A percentile compares a stretch with the other conserved stretches of the same genome.
These are phyloP conservation scores for Ammodytes dubius DNA, from an alignment of 2,113 vertebrate species.

Conservation along the genomic window DNA sequence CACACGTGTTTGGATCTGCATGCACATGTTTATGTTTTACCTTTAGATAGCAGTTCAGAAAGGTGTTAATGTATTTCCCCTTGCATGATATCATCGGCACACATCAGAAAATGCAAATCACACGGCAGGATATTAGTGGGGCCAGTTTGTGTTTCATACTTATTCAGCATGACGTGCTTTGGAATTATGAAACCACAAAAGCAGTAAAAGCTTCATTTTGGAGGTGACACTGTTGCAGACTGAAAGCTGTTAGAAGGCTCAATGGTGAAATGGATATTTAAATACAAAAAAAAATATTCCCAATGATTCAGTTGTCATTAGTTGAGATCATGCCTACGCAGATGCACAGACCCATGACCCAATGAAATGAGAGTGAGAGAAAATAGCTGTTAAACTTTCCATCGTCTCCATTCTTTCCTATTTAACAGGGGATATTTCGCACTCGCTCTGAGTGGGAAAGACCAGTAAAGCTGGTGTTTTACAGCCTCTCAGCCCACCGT, in stretches of 20 bases:
- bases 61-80: constrained; percentile 64
- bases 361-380: constrained; percentile 71
- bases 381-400: constrained; percentile 76
- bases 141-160: constrained; percentile 53
- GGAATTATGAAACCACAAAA: constrained; percentile 69
- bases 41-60: constrained; percentile 41
- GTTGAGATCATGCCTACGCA: constrained; percentile 52
- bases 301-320: constrained; percentile 71
- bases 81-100: constrained; percentile 31
- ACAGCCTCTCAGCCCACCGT: constrained; percentile 53
- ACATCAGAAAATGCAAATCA: constrained; percentile 59
- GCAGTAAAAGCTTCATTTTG: constrained; percentile 71
- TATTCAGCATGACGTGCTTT: constrained; percentile 56
- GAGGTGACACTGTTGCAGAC: constrained; percentile 53
- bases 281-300: constrained; percentile 59
- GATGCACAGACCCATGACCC: constrained; percentile 67
- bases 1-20: constrained; percentile 63
- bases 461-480: constrained; percentile 76
- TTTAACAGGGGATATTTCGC: constrained; percentile 78
- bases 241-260: constrained; percentile 50
- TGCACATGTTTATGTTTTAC: constrained; percentile 63
- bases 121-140: constrained; percentile 53
- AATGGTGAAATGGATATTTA: constrained; percentile 64
- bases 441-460: constrained; percentile 64
- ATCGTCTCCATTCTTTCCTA: constrained; percentile 69